Percentiles rank a stretch among this genome's conserved stretches.
Conservation (phyloP, 2,888 invertebrate species). For the Adela reaumurella region DNA sequence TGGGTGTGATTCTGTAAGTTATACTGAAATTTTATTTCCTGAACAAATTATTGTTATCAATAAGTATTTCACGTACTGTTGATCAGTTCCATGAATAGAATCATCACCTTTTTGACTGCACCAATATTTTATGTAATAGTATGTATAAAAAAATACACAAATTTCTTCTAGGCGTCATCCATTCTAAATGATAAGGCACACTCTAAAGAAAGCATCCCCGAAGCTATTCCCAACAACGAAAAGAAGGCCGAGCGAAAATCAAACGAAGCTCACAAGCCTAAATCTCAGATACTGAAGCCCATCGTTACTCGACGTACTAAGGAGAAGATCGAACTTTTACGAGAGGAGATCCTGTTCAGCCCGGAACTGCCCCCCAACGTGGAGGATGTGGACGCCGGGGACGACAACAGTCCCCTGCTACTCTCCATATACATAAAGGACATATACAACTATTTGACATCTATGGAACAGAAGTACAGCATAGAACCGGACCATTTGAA, state of each 20-base stretch:
- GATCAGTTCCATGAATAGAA: too few relatives aligned
- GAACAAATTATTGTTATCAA: too few relatives aligned
- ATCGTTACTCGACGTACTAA: background rate
- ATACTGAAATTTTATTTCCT: too few relatives aligned
- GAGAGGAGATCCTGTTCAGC: background rate
- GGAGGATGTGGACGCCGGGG: conserved; percentile 73
- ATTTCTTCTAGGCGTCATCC: background rate
- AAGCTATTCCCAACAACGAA: conserved; percentile 2
- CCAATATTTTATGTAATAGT: too few relatives aligned
- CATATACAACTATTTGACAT: conserved; percentile 79
- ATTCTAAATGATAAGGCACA: conserved; percentile 1
- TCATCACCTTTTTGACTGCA: too few relatives aligned
- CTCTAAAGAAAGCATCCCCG: conserved; percentile 7
- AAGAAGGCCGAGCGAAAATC: background rate
- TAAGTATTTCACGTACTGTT: too few relatives aligned
- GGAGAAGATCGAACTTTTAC: background rate
- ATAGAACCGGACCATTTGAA: conserved; percentile 64
- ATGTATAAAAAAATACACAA: too few relatives aligned
- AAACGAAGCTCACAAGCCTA: background rate
- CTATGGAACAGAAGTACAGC: conserved; percentile 67
- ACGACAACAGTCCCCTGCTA: conserved; percentile 70
- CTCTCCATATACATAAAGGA: conserved; percentile 85
- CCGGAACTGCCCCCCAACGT: conserved; percentile 36
- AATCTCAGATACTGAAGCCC: background rate
- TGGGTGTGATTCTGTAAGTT: too few relatives aligned